Evolutionary conservation across 2,888 invertebrate genomes (phyloP), one percentile per base, ranked within the genome.

Genomic region (Apocheima hispidaria): DNA sequence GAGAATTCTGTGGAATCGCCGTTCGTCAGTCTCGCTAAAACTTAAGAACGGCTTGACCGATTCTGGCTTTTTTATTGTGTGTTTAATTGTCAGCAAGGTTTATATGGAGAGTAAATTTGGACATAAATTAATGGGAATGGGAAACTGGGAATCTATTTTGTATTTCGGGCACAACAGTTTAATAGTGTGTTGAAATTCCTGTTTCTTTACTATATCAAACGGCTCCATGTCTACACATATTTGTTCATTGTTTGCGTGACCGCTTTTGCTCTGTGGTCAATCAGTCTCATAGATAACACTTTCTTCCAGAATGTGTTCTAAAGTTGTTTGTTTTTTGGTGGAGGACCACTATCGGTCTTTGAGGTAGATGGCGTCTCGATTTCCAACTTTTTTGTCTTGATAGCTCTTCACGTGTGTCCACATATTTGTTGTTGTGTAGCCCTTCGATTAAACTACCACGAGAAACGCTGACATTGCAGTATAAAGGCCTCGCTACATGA

Each of bases 191-290:
- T 49, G 48, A 49, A 49, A 69, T 44, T 65, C 69, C 59, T 51
- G 54, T 67, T 72, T 70, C 65, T 70, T 67, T 63, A 72, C 69
- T 54, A 67, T 26, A 56, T 72, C 63, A 18, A 66, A 64, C 38
- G 70, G 67, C 63, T 69, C 72, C 67, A 70, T 70, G 46, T 72
- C 69, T 54, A 69, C 60, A 63, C 68, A 68, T 60, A 70, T 66
- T 70, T 66, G 54, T 57, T 71, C 71, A 72, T 71, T 33, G 54
- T 62, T 63, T 67, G 55, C 49, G 71, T 71, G 56, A 73, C 68
- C 53, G 48, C 63, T 61, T 62, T 64, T 59, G 73, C 68, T 43
- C 64, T 58, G 28, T 65, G 68, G 52, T 69, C 70, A 68, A n/a
- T 68, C 69, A 60, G 67, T 70, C 52, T 64, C 63, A 63, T 68